Conservation (phyloP, 2,113 vertebrate genomes). For the Corvus moneduloides region DNA sequence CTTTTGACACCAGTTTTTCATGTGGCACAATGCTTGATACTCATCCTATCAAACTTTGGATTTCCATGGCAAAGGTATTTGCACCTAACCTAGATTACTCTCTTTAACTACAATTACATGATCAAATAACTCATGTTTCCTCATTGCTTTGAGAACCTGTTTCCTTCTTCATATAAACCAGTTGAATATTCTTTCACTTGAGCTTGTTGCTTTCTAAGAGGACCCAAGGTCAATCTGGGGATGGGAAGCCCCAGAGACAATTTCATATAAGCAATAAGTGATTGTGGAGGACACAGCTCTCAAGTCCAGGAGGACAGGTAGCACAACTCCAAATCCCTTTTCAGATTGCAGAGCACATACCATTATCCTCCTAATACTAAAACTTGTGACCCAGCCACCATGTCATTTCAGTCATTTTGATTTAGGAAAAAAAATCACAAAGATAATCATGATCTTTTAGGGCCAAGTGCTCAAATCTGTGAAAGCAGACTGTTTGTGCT, state of each 20-base stretch:
- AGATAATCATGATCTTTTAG: neutral
- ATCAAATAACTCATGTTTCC: neutral
- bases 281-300: neutral
- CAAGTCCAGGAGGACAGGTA: neutral
- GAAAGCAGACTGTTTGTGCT: neutral
- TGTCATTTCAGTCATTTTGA: neutral
- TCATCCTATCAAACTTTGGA: neutral
- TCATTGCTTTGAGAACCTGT: neutral
- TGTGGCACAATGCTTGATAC: neutral
- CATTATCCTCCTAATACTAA: neutral
- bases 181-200: neutral
- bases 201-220: neutral
- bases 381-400: rapidly evolving
- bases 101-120: neutral
- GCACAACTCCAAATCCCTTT: neutral
- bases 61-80: neutral
- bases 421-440: neutral
- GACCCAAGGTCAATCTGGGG: neutral
- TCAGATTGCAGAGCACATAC: neutral
- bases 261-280: neutral
- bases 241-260: neutral
- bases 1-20: neutral
- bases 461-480: neutral
- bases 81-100: neutral
- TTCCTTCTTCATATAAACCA: neutral